Conservation (phyloP, 2,888 invertebrate genomes). For the Gonocerus acuteangulatus region DNA sequence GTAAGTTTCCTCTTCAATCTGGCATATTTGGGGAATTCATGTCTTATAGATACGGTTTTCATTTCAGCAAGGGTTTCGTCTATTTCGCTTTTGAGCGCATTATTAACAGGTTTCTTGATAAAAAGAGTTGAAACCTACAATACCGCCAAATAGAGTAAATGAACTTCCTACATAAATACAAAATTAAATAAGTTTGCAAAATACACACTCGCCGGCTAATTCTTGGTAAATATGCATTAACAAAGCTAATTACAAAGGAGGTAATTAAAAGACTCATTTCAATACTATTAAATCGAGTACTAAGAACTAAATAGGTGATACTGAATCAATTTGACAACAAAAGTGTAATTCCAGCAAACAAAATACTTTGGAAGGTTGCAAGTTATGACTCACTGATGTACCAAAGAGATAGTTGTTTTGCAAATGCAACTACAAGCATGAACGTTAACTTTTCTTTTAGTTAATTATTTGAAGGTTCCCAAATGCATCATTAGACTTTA, state of each 20-base stretch:
- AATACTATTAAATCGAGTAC: too few relatives aligned
- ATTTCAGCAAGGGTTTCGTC: slow-evolving; percentile 7
- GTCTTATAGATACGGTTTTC: slow-evolving; percentile 16
- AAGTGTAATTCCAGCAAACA: too few relatives aligned
- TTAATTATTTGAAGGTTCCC: too few relatives aligned
- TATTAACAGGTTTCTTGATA: not conserved
- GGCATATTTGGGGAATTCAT: slow-evolving; percentile 29
- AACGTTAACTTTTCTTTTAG: too few relatives aligned
- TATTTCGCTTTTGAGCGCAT: not conserved
- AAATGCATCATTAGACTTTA: too few relatives aligned
- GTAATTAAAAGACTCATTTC: slow-evolving; percentile 9
- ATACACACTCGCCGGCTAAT: not conserved
- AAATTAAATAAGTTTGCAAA: not conserved
- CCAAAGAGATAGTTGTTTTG: too few relatives aligned
- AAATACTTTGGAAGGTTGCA: too few relatives aligned
- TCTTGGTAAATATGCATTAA: slow-evolving; percentile 11
- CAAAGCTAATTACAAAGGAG: slow-evolving; percentile 13
- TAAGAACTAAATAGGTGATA: too few relatives aligned
- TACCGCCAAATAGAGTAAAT: not conserved
- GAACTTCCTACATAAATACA: not conserved
- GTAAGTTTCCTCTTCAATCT: slow-evolving; percentile 25
- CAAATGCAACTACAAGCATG: too few relatives aligned
- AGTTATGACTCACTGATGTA: too few relatives aligned
- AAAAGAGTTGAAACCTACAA: slow-evolving; percentile 5
- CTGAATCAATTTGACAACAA: too few relatives aligned